Percentiles rank a stretch among this genome's conserved stretches.
These are phyloP conservation scores for Heteromurus nitidus DNA, from an alignment of 2,888 invertebrate species.

Conservation along the genomic window DNA sequence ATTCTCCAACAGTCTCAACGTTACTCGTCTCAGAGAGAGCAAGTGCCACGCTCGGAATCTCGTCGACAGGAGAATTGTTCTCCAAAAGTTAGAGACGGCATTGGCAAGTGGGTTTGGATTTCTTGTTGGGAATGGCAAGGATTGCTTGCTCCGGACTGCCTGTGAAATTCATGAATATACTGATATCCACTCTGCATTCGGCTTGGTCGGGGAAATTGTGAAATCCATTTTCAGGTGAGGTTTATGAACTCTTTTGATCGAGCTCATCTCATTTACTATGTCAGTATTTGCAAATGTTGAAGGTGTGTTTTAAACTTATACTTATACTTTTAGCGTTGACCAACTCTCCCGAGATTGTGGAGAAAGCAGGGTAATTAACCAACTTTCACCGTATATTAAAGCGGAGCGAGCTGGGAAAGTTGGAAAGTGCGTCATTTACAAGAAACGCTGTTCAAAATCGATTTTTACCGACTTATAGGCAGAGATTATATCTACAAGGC, in stretches of 20 bases:
- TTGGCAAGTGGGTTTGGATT: slow-evolving; percentile 51
- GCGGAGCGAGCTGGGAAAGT: slow-evolving; percentile 52
- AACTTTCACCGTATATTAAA: slow-evolving; percentile 22
- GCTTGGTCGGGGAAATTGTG: slow-evolving; percentile 16
- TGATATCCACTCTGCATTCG: slow-evolving; percentile 47
- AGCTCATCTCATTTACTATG: no score
- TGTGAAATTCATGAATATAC: slow-evolving; percentile 71
- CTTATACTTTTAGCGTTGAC: background rate
- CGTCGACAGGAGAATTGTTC: slow-evolving; percentile 26
- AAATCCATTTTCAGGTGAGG: slow-evolving; percentile 29
- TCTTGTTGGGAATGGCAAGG: no score
- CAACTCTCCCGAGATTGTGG: slow-evolving; percentile 18
- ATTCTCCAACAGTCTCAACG: background rate
- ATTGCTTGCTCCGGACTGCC: slow-evolving; percentile 68
- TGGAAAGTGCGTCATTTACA: slow-evolving; percentile 29
- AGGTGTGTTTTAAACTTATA: background rate
- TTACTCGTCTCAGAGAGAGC: no score
- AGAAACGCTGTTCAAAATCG: slow-evolving; percentile 42
- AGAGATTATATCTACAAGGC: no score
- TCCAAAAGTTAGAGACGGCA: slow-evolving; percentile 67
- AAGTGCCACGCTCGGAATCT: slow-evolving; percentile 7
- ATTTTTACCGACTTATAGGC: slow-evolving; percentile 36
- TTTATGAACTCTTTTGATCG: background rate
- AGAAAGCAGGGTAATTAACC: background rate
- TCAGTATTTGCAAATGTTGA: background rate